Conservation (phyloP, 2,888 invertebrate genomes). For the Digitonthophagus gazella region DNA sequence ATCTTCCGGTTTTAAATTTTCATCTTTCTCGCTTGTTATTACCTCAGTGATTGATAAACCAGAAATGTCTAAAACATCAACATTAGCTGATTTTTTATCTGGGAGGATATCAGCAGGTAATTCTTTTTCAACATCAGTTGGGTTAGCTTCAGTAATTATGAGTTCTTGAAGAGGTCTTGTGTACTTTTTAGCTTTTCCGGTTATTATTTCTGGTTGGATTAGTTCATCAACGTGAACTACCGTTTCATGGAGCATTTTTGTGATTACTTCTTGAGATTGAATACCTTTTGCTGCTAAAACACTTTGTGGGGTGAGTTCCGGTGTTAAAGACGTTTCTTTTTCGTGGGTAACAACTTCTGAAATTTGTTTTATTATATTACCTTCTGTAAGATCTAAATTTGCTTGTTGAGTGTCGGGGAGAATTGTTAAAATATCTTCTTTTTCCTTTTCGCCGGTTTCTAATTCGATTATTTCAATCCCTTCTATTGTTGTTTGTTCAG, state of each 20-base stretch:
- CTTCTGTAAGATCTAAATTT: constrained; percentile 42
- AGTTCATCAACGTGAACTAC: constrained; percentile 52
- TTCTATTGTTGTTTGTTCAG: constrained; percentile 54
- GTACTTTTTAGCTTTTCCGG: constrained; percentile 54
- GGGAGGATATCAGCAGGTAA: constrained; percentile 55
- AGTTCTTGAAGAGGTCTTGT: constrained; percentile 54
- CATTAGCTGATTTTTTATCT: constrained; percentile 55
- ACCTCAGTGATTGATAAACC: constrained; percentile 62
- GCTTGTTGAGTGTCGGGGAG: constrained; percentile 46
- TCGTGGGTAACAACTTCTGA: constrained; percentile 51
- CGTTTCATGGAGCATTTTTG: constrained; percentile 52
- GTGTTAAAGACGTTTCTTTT: constrained; percentile 50
- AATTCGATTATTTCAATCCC: constrained; percentile 58
- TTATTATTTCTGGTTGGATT: constrained; percentile 46
- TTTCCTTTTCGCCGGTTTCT: constrained; percentile 54
- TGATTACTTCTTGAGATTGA: constrained; percentile 51
- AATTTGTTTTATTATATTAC: constrained; percentile 47
- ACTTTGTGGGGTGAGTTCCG: constrained; percentile 45
- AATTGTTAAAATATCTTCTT: constrained; percentile 41
- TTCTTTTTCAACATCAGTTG: constrained; percentile 56
- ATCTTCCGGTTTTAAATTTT: constrained; percentile 48
- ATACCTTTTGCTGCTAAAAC: constrained; percentile 50
- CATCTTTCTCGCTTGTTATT: constrained; percentile 55
- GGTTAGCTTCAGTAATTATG: constrained; percentile 54
- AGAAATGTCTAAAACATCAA: constrained; percentile 59